phyloP scores from a whole-genome alignment of 2,888 invertebrate genomes.

The Pardosa pseudoannulata region DNA sequence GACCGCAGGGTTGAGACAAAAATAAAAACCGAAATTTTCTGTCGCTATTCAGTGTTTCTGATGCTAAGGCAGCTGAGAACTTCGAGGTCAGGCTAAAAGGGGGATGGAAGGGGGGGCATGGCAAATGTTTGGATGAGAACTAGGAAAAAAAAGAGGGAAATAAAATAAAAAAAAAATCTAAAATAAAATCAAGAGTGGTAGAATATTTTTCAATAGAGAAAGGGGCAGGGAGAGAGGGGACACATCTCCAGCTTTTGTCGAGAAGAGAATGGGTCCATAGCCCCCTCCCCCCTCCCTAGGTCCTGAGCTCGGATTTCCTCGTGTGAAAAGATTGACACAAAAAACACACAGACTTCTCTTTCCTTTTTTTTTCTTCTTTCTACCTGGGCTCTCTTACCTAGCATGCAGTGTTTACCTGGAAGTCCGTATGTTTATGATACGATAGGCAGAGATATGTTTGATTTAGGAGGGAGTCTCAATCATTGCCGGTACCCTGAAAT shows the following conservation, averaged over 20 bases:
- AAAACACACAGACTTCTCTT: constrained; percentile 30
- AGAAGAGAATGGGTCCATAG: constrained; percentile 55
- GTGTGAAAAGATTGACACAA: constrained; percentile 42
- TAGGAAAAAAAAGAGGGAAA: constrained; percentile 10
- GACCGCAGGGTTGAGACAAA: neutral
- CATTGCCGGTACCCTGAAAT: neutral
- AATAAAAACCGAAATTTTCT: constrained; percentile 22
- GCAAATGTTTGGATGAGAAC: constrained; percentile 9
- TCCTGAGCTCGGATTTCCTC: constrained; percentile 51
- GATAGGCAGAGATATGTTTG: neutral
- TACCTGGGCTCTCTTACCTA: too few species aligned
- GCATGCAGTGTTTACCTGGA: constrained; percentile 19
- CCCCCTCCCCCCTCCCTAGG: too few species aligned
- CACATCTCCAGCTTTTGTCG: constrained; percentile 32
- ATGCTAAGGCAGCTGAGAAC: constrained; percentile 59
- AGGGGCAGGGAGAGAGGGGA: constrained; percentile 14
- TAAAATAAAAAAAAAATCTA: constrained; percentile 6
- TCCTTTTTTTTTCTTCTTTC: neutral
- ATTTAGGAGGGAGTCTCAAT: constrained; percentile 1
- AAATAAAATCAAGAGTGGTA: constrained; percentile 31
- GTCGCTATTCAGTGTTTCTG: constrained; percentile 12
- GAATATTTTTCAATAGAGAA: constrained; percentile 46
- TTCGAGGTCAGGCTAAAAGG: constrained; percentile 44
- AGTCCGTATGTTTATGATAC: constrained; percentile 10
- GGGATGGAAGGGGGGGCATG: neutral